Percentiles rank a stretch among this genome's conserved stretches.
Evolutionary conservation across 2,888 invertebrate genomes (phyloP).

Genomic region (Eutolmus rufibarbis): DNA sequence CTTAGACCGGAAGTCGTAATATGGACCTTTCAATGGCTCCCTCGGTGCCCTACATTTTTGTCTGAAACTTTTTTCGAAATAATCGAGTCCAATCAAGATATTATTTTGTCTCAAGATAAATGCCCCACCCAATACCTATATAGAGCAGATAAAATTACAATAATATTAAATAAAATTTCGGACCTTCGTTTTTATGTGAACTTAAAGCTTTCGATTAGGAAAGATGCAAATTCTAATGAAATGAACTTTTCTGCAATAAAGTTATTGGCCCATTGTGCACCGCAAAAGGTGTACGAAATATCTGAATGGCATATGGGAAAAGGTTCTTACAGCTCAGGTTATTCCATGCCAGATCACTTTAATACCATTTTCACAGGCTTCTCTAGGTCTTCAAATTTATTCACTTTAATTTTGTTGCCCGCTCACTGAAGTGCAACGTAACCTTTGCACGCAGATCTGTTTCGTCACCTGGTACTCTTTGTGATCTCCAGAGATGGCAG

Average conservation of each 20-base stretch:
- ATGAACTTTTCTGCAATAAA: not conserved
- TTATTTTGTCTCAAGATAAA: no score
- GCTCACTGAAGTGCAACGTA: conserved; percentile 23
- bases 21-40: no score
- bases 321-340: not conserved
- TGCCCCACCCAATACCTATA: no score
- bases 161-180: no score
- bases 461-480: not conserved
- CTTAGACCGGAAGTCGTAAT: no score
- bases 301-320: not conserved
- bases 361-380: not conserved
- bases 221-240: not conserved
- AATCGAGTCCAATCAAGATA: no score
- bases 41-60: no score
- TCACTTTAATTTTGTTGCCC: not conserved
- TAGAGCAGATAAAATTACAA: no score
- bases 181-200: not conserved
- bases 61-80: no score
- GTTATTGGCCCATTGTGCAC: not conserved
- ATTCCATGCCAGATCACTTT: not conserved
- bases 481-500: not conserved
- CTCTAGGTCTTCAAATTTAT: not conserved
- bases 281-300: not conserved
- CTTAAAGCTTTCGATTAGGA: not conserved
- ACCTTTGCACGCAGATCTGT: conserved; percentile 30